phyloP scores from a whole-genome alignment of 2,113 vertebrate genomes.

The Notiomystis cincta region DNA sequence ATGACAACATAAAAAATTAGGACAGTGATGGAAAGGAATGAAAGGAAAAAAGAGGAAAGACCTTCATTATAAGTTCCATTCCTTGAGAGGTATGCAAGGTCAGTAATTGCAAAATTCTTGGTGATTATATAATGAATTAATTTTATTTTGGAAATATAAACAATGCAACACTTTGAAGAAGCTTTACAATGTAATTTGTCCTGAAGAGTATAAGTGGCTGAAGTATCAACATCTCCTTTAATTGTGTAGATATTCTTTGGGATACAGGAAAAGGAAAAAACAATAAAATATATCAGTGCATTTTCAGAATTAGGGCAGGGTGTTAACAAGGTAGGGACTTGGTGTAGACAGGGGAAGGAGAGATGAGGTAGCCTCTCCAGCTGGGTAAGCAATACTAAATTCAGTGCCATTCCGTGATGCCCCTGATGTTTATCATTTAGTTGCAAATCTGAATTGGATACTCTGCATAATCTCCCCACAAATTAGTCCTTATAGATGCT shows the following conservation, averaged over 20 bases:
- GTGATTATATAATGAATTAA: not conserved
- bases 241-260: not conserved
- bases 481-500: not conserved
- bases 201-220: not conserved
- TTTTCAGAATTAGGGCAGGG: not conserved
- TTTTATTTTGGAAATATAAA: not conserved
- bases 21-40: not conserved
- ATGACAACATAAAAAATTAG: not conserved
- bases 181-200: not conserved
- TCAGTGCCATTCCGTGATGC: rapidly evolving
- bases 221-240: not conserved
- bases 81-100: not conserved
- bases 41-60: not conserved
- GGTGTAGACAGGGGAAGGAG: not conserved
- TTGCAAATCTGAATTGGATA: not conserved
- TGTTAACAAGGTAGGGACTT: not conserved
- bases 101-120: not conserved
- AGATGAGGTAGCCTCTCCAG: not conserved
- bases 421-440: not conserved
- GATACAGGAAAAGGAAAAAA: not conserved
- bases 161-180: not conserved
- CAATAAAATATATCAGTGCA: not conserved
- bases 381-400: not conserved
- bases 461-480: not conserved
- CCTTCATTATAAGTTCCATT: not conserved